Evolutionary conservation across 2,888 invertebrate species (phyloP).

Genomic region (Nudaria mundana): DNA sequence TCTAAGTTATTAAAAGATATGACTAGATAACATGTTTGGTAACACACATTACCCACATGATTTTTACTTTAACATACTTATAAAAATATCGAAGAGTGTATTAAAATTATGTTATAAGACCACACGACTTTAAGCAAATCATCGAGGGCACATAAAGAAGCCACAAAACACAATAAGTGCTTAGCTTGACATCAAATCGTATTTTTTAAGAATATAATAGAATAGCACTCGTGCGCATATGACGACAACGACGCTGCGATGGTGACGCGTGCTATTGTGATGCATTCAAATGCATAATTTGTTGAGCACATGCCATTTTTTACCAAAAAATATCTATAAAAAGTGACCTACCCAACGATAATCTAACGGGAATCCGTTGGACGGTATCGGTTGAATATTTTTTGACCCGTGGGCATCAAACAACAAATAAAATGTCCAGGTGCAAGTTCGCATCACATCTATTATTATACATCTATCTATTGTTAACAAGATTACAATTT

Average conservation of each 20-base stretch:
- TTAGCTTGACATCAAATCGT: slow-evolving; percentile 62
- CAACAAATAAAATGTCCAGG: slow-evolving; percentile 68
- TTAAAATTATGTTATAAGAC: slow-evolving; percentile 20
- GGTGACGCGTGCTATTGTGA: slow-evolving; percentile 65
- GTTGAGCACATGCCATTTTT: slow-evolving; percentile 76
- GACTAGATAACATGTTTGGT: no score
- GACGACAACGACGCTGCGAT: slow-evolving; percentile 30
- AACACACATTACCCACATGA: no score
- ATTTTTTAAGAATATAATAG: slow-evolving; percentile 57
- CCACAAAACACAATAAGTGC: slow-evolving; percentile 54
- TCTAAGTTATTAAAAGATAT: no score
- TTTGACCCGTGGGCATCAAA: slow-evolving; percentile 72
- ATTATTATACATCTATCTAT: slow-evolving; percentile 42
- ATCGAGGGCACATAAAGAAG: slow-evolving; percentile 48
- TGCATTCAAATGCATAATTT: slow-evolving; percentile 77
- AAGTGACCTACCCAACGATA: slow-evolving; percentile 70
- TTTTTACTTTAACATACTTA: no score
- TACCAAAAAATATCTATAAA: slow-evolving; percentile 56
- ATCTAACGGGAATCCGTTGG: slow-evolving; percentile 68
- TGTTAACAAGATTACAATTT: slow-evolving; percentile 37
- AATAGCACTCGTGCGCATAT: slow-evolving; percentile 58
- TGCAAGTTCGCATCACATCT: slow-evolving; percentile 62
- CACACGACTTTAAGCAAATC: slow-evolving; percentile 32
- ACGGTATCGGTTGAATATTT: slow-evolving; percentile 66
- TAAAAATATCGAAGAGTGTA: no score